phyloP scores from a whole-genome alignment of 2,113 vertebrate species.

The Xiphophorus couchianus region DNA sequence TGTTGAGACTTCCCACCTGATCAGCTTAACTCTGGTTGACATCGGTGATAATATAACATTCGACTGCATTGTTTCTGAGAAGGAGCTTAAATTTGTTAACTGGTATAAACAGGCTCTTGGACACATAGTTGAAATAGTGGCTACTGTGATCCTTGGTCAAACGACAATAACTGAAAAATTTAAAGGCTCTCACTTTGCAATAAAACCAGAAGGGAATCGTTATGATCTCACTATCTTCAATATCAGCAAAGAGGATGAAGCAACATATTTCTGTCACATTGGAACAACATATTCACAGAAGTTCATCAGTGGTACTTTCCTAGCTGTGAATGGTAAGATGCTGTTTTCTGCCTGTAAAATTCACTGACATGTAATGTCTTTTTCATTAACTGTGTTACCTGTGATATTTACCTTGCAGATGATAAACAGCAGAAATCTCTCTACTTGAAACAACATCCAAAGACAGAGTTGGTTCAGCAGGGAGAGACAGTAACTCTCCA shows the following conservation, averaged over 20 bases:
- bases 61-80: neutral
- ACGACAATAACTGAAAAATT: accelerated
- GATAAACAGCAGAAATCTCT: neutral
- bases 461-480: neutral
- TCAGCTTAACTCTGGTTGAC: slow-evolving; percentile 16
- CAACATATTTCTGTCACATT: slow-evolving; percentile 19
- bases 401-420: neutral
- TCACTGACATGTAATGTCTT: neutral
- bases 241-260: slow-evolving; percentile 28
- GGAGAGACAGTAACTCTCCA: slow-evolving; percentile 36
- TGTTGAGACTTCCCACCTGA: accelerated
- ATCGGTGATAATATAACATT: slow-evolving; percentile 5
- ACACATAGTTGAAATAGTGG: neutral
- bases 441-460: slow-evolving; percentile 1
- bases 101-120: slow-evolving; percentile 38
- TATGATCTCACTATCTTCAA: slow-evolving; percentile 14
- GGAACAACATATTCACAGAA: accelerated
- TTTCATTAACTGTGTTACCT: neutral
- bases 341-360: neutral
- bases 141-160: accelerated
- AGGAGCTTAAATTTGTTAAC: neutral
- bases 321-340: slow-evolving; percentile 29
- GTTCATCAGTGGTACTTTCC: neutral
- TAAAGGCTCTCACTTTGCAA: neutral
- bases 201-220: accelerated